Percentiles rank a stretch among this genome's conserved stretches.
These are phyloP conservation scores for Ormyrus pomaceus DNA, from an alignment of 2,888 invertebrate genomes.

Conservation along the genomic window DNA sequence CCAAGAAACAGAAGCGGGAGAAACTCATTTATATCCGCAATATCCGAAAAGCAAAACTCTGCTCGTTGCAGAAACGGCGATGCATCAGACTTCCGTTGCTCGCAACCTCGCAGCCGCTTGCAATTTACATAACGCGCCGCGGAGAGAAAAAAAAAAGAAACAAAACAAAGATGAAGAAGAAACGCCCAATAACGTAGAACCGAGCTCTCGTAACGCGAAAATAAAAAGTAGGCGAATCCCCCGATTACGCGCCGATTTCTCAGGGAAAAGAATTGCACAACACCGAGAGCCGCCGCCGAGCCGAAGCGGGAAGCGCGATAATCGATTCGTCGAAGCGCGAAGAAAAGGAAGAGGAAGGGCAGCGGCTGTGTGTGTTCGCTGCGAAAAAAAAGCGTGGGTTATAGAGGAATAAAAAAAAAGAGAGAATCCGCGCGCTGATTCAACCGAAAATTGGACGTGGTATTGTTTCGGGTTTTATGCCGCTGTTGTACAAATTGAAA, in stretches of 20 bases:
- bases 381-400: not conserved
- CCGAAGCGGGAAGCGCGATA: not conserved
- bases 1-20: too few relatives aligned
- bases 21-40: too few relatives aligned
- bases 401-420: not conserved
- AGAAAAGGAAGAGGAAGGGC: not conserved
- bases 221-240: constrained; percentile 17
- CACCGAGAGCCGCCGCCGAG: not conserved
- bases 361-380: too few relatives aligned
- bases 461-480: too few relatives aligned
- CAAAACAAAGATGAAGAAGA: not conserved
- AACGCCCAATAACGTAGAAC: not conserved
- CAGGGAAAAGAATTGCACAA: constrained; percentile 34
- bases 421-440: not conserved
- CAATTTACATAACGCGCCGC: not conserved
- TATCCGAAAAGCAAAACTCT: too few relatives aligned
- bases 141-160: not conserved
- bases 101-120: too few relatives aligned
- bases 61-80: too few relatives aligned
- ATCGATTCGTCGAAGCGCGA: constrained; percentile 24
- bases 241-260: constrained; percentile 4
- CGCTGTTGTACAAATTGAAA: too few relatives aligned
- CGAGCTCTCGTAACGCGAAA: not conserved
- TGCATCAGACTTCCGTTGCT: too few relatives aligned
- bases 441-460: not conserved